A percentile compares a stretch with the other conserved stretches of the same genome.
Conservation (phyloP, 2,888 invertebrate species). For the Tinea trinotella region DNA sequence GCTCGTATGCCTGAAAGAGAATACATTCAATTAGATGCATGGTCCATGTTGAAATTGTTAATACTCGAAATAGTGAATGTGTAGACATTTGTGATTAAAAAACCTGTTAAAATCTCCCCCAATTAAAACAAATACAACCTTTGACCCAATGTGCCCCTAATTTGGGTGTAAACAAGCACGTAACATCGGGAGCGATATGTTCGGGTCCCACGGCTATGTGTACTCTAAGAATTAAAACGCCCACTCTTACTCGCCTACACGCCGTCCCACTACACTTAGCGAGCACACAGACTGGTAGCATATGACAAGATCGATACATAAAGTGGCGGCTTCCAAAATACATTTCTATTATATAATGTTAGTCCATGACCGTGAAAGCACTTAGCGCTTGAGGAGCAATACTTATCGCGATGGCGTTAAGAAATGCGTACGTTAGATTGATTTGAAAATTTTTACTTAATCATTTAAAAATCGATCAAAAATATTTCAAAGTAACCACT, state of each 20-base stretch:
- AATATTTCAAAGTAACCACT: no score
- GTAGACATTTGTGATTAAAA: conserved; percentile 31
- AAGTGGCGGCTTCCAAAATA: conserved; percentile 45
- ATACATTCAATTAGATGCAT: background rate
- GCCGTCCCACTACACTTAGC: conserved; percentile 22
- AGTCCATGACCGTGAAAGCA: conserved; percentile 15
- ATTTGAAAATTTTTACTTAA: conserved; percentile 13
- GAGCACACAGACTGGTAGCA: conserved; percentile 27
- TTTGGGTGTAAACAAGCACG: conserved; percentile 50
- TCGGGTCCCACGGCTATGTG: conserved; percentile 65
- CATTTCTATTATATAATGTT: conserved; percentile 42
- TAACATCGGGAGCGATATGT: conserved; percentile 39
- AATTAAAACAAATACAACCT: conserved; percentile 26
- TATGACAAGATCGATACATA: conserved; percentile 50
- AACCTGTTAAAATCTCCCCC: background rate
- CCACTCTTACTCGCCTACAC: conserved; percentile 56
- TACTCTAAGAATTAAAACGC: conserved; percentile 66
- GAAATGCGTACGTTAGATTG: conserved; percentile 26
- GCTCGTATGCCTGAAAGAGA: conserved; percentile 92
- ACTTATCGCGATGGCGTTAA: conserved; percentile 34
- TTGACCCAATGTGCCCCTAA: conserved; percentile 64
- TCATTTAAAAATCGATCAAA: no score
- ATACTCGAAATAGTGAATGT: conserved; percentile 20
- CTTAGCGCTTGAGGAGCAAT: conserved; percentile 30
- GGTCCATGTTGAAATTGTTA: conserved; percentile 17